Evolutionary conservation across 2,888 invertebrate species (phyloP).

Genomic region (Dolichomitus sp.): DNA sequence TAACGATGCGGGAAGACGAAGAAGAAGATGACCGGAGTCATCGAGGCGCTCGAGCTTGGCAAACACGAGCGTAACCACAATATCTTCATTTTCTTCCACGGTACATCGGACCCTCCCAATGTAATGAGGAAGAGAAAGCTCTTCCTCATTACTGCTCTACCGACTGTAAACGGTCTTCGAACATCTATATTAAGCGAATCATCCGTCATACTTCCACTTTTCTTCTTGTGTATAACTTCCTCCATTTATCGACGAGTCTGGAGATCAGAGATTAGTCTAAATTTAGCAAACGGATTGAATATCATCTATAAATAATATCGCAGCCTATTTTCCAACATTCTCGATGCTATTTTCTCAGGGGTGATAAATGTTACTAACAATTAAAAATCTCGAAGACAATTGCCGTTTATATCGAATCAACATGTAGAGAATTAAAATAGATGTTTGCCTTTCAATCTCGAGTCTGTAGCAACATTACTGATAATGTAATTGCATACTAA

Average conservation of each 20-base stretch:
- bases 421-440: too few relatives aligned
- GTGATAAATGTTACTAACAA: neutral
- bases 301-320: conserved; percentile 7
- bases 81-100: conserved; percentile 28
- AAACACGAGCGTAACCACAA: conserved; percentile 18
- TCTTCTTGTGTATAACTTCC: neutral
- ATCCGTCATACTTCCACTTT: neutral
- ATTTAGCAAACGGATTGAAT: conserved; percentile 1
- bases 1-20: conserved; percentile 61
- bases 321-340: neutral
- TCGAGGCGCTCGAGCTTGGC: conserved; percentile 33
- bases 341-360: neutral
- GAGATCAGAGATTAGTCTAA: conserved; percentile 12
- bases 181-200: neutral
- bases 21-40: conserved; percentile 52
- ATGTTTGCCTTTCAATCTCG: too few relatives aligned
- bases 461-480: too few relatives aligned
- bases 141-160: neutral
- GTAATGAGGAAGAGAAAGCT: neutral
- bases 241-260: neutral
- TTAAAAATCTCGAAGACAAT: neutral
- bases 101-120: conserved; percentile 40
- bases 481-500: too few relatives aligned
- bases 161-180: neutral
- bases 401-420: neutral